A percentile compares a stretch with the other conserved stretches of the same genome.
phyloP scores from a whole-genome alignment of 2,113 vertebrate species.

The Sinocyclocheilus maitianheensis region DNA sequence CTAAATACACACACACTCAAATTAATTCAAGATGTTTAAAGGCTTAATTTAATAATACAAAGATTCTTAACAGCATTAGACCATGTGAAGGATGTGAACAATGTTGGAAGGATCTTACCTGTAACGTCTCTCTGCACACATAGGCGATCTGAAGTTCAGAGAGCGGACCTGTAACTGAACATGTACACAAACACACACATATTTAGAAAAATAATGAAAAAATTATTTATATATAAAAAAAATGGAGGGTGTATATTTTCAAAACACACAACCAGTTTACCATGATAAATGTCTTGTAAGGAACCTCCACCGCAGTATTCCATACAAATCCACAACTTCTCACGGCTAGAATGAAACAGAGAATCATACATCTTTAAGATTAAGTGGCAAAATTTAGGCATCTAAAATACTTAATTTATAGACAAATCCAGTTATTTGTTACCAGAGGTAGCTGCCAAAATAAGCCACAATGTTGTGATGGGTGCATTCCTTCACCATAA shows the following conservation, averaged over 20 bases:
- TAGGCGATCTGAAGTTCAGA: conserved; percentile 95
- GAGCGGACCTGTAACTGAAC: conserved; percentile 91
- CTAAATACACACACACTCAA: conserved; percentile 65
- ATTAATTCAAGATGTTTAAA: background rate
- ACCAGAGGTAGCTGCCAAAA: conserved; percentile 99
- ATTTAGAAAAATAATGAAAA: background rate
- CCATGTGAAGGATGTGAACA: background rate
- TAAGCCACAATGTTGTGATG: conserved; percentile 98
- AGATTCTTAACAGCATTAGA: background rate
- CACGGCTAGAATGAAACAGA: conserved; percentile 46
- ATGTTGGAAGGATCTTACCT: conserved; percentile 76
- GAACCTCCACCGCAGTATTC: conserved; percentile 61
- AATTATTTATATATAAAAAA: too few species aligned
- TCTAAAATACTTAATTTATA: background rate
- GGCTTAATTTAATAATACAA: background rate
- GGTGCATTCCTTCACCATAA: conserved; percentile 99
- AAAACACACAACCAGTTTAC: conserved; percentile 23
- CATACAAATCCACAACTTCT: conserved; percentile 62
- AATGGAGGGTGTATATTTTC: background rate
- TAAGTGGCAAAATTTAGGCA: background rate
- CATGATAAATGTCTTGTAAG: conserved; percentile 61
- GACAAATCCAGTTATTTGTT: conserved; percentile 55
- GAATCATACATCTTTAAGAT: background rate
- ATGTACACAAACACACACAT: conserved; percentile 31
- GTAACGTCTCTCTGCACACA: conserved; percentile 93